Evolutionary conservation across 2,113 vertebrate species (phyloP).

Genomic region (Varanus salvator): DNA sequence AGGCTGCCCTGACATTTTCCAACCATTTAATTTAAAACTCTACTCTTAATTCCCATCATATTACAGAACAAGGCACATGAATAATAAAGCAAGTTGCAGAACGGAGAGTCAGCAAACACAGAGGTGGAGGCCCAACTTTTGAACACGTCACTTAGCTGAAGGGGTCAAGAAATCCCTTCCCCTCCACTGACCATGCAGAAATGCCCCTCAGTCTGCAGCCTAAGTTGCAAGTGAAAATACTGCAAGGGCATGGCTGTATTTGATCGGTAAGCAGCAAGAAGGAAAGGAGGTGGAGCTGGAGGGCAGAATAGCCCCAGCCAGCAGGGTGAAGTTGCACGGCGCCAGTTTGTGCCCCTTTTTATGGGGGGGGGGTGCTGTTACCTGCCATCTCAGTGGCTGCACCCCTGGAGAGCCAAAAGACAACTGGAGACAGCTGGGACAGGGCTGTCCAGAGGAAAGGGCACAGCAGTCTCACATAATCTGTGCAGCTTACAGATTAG

Average conservation of each 20-base stretch:
- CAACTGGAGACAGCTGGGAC: neutral
- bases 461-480: constrained; percentile 6
- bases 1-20: too few relatives aligned
- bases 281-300: neutral
- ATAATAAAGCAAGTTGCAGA: too few relatives aligned
- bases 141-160: neutral
- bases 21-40: too few relatives aligned
- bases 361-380: constrained; percentile 64
- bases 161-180: neutral
- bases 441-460: neutral
- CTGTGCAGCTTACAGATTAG: neutral
- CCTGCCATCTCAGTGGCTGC: constrained; percentile 49
- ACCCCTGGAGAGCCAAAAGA: constrained; percentile 29
- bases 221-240: neutral
- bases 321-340: neutral
- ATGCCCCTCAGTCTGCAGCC: neutral
- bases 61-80: neutral
- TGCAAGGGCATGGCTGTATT: neutral
- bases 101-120: neutral
- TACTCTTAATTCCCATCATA: too few relatives aligned
- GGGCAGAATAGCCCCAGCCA: neutral
- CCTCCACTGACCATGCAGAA: neutral
- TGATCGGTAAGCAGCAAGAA: neutral
- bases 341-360: constrained; percentile 12
- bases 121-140: neutral